A percentile compares a stretch with the other conserved stretches of the same genome.
Conservation (phyloP, 2,797 vertebrate species). For the Pteropus rufus region DNA sequence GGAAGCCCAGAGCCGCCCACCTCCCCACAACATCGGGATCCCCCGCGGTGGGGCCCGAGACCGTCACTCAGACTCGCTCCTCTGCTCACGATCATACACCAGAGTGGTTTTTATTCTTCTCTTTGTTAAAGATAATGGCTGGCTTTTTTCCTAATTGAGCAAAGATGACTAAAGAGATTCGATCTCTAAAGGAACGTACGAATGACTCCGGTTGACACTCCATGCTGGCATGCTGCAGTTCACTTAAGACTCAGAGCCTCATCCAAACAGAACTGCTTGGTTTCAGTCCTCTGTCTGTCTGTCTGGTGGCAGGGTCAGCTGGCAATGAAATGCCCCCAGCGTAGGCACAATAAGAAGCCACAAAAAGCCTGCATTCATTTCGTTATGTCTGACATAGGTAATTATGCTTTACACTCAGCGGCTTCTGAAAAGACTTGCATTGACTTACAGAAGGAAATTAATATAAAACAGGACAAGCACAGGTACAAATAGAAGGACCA, state of each 20-base stretch:
- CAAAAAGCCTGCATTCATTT: neutral
- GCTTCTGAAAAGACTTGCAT: slow-evolving; percentile 2
- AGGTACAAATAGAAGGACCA: slow-evolving; percentile 1
- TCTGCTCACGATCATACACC: neutral
- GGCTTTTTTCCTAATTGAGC: slow-evolving; percentile 1
- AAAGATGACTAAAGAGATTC: slow-evolving; percentile 19
- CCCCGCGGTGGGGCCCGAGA: neutral
- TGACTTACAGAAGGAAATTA: slow-evolving; percentile 23
- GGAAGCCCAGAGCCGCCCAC: neutral
- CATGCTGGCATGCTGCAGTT: neutral
- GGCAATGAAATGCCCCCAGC: neutral
- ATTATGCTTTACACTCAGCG: neutral
- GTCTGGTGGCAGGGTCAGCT: neutral
- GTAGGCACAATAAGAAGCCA: neutral
- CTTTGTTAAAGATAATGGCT: slow-evolving; percentile 8
- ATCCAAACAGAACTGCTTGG: slow-evolving; percentile 28
- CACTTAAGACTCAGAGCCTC: slow-evolving; percentile 15
- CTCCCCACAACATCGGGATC: neutral
- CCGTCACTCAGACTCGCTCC: neutral
- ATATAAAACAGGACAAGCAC: neutral
- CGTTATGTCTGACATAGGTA: neutral
- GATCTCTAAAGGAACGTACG: slow-evolving; percentile 27
- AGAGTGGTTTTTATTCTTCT: neutral
- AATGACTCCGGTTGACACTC: slow-evolving; percentile 50
- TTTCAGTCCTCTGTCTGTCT: neutral